Base-by-base conservation (phyloP, 1,140 invertebrate species). In the Panagrolaimus sp. region DNA sequence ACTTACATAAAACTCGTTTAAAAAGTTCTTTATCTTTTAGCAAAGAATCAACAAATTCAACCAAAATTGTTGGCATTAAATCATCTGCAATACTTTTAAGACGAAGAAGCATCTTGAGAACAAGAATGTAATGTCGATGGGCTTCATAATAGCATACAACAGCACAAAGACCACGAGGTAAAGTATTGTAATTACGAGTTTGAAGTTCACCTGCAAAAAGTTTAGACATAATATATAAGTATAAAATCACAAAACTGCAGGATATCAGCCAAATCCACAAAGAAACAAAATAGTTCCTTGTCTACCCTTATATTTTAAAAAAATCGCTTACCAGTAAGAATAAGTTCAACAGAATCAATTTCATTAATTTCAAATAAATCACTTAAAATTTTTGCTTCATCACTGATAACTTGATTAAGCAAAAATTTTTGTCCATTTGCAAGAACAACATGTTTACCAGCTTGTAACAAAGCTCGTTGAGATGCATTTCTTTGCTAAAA, bases 61-160 rank as follows among this genome's bases (percentile, higher is more conserved):
- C 43, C 5, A 72, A 25, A 27, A 13, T 25, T 11, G n/a, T 13
- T 13, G 66, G 42, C 20, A 68, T 16, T 44, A 47, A 43, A 13
- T 72, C 70, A 9, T 57, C 46, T 13, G 64, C 70, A 44, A 63
- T 46, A 31, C 47, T 63, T 16, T 68, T 44, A 23, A 46, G 0
- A 0, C 31, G 0, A 5, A 43, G 11, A 2, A 20, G 42, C 16
- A 63, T 16, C 31, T 63, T 65, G 9, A 53, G 13, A 5, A 64
- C 38, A 7, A 47, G n/a, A 14, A 44, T 44, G 7, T 45, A 44
- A 23, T 65, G 45, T 45, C 69, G 27, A 42, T 72, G 70, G 4
- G 61, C 61, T 46, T 72, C 70, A 47, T 72, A 72, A 43, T 72
- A 72, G 66, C 70, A 72, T 20, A 66, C 47, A 14, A 72, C 70